Evolutionary conservation across 2,113 vertebrate species (phyloP), one percentile per base, ranked within the genome.

Genomic region (Daboia siamensis): DNA sequence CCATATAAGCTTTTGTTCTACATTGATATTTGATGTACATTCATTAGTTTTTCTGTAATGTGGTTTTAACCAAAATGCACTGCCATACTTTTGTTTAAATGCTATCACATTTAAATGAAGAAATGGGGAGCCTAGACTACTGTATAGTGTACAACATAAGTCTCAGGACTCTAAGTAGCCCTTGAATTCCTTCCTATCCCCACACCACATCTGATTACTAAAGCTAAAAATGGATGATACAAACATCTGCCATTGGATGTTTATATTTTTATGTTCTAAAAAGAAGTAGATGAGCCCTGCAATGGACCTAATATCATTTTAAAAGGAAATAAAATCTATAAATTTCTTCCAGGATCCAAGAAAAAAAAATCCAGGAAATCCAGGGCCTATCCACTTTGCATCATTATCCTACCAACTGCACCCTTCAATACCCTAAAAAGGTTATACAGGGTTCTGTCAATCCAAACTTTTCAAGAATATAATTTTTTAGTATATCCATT

Each of bases 11-110:
- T 86, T 26, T 59, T 59, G 9, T 87, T 39, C 44, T 46, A 12
- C 17, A 29, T 8, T 21, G 46, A 55, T 90, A 54, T 24, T 51
- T 95, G 94, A 93, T 90, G 54, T 69, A 91, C 90, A 64, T 59
- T 95, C 74, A 94, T 86, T 33, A 57, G 15, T 89, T 90, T 21
- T 86, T 92, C 91, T 55, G 90, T 95, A 91, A 93, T 33, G 91
- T 69, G 80, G 87, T 9, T 56, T 89, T 51, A 94, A 94, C 95
- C 92, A 90, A 95, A 97, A 94, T 92, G 54, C 74, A 91, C 5
- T 21, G 91, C 8, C 15, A 44, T 0, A 0, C 44, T 90, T 93
- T 95, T 11, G 44, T 96, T 96, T 95, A 88, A 91, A 57, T 85
- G 54, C 29, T 56, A 46, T 5, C 39, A 85, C 94, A 5, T 88